These are phyloP conservation scores for Mythimna pallens DNA, from an alignment of 2,888 invertebrate species.

Conservation along the genomic window DNA sequence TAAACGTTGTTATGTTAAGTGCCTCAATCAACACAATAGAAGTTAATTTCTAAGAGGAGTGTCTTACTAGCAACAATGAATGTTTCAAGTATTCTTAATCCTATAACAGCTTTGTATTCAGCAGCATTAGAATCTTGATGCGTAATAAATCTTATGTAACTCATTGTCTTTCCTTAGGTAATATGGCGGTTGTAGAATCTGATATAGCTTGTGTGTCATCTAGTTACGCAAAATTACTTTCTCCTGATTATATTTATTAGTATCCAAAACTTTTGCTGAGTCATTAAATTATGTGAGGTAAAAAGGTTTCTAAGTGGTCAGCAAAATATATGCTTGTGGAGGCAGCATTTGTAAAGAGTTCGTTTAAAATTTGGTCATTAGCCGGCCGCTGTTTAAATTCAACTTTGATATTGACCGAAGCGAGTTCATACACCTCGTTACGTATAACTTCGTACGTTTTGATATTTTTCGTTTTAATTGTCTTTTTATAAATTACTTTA, in stretches of 20 bases:
- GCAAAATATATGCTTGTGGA: conserved; percentile 30
- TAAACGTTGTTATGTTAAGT: conserved; percentile 44
- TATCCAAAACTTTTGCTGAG: conserved; percentile 24
- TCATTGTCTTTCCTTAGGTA: conserved; percentile 75
- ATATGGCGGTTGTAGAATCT: conserved; percentile 68
- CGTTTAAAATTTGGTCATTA: conserved; percentile 62
- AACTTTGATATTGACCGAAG: conserved; percentile 64
- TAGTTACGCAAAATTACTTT: conserved; percentile 79
- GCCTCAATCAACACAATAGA: conserved; percentile 51
- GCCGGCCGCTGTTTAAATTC: conserved; percentile 61
- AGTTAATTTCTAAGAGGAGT: conserved; percentile 42
- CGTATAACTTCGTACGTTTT: conserved; percentile 38
- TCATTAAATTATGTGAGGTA: conserved; percentile 23
- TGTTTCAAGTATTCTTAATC: conserved; percentile 48
- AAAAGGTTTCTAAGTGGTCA: conserved; percentile 19
- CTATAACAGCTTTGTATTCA: conserved; percentile 23
- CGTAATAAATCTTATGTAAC: conserved; percentile 72
- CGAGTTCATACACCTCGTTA: conserved; percentile 58
- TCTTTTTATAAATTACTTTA: conserved; percentile 14
- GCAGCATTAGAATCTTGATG: conserved; percentile 25
- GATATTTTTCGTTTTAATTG: conserved; percentile 17
- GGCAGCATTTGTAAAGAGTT: conserved; percentile 37
- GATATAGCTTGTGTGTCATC: conserved; percentile 54
- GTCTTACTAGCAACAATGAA: conserved; percentile 32
- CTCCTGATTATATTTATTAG: conserved; percentile 67